These are phyloP conservation scores for Rattus norvegicus DNA, from an alignment of 2,113 vertebrate species.

Conservation along the genomic window GRCr8 NC_086030.1:20449501-20450000, in stretches of 20 bases:
- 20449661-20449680: background rate
- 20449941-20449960: too few species aligned
- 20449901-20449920: too few species aligned
- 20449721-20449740: background rate
- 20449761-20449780: background rate
- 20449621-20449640: background rate
- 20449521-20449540: too few species aligned
- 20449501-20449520: too few species aligned
- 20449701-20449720: background rate
- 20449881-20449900: too few species aligned
- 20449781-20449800: background rate
- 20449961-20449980: too few species aligned
- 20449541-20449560: too few species aligned
- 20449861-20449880: too few species aligned
- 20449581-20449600: background rate
- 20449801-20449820: too few species aligned
- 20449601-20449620: background rate
- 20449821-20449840: too few species aligned
- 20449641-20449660: background rate
- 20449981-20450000: too few species aligned
- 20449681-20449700: background rate
- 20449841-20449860: too few species aligned
- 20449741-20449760: background rate
- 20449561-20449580: background rate
- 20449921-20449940: background rate